phyloP scores from a whole-genome alignment of 2,797 vertebrate genomes.

The Hylomyscus alleni region DNA sequence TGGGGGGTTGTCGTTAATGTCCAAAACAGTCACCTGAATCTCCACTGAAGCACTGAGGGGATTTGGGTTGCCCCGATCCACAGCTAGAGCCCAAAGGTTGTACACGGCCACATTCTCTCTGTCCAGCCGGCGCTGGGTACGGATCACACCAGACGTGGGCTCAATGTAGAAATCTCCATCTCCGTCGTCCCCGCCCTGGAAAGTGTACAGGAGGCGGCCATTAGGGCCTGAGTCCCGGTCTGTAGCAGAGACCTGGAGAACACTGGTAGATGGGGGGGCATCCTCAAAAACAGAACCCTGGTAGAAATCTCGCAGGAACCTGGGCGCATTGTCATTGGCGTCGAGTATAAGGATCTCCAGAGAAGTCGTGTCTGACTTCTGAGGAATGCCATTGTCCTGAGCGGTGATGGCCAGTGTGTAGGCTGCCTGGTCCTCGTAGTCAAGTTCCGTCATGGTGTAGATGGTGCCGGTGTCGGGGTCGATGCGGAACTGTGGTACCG shows the following conservation, averaged over 20 bases:
- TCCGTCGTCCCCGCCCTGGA: conserved; percentile 96
- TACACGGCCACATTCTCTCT: conserved; percentile 96
- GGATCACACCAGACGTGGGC: conserved; percentile 96
- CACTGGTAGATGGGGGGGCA: conserved; percentile 93
- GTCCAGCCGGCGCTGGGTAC: conserved; percentile 95
- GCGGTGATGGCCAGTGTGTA: conserved; percentile 97
- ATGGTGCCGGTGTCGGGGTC: conserved; percentile 95
- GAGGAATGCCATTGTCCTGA: conserved; percentile 97
- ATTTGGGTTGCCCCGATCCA: conserved; percentile 93
- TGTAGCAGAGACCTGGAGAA: conserved; percentile 96
- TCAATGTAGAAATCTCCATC: conserved; percentile 98
- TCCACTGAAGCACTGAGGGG: conserved; percentile 94
- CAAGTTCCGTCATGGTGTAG: conserved; percentile 95
- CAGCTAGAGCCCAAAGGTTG: conserved; percentile 94
- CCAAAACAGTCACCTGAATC: conserved; percentile 94
- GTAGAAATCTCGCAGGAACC: conserved; percentile 94
- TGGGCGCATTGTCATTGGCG: conserved; percentile 96
- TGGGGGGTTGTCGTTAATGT: conserved; percentile 98
- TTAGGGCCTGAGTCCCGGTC: conserved; percentile 96
- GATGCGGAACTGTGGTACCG: conserved; percentile 96
- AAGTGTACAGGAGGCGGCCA: conserved; percentile 95
- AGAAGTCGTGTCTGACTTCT: conserved; percentile 97
- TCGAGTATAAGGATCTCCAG: conserved; percentile 97
- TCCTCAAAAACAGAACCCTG: conserved; percentile 96
- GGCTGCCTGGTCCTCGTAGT: conserved; percentile 97